Evolutionary conservation across 2,113 vertebrate species (phyloP), one percentile per base, ranked within the genome.

Genomic region (Rhizomys pruinosus): DNA sequence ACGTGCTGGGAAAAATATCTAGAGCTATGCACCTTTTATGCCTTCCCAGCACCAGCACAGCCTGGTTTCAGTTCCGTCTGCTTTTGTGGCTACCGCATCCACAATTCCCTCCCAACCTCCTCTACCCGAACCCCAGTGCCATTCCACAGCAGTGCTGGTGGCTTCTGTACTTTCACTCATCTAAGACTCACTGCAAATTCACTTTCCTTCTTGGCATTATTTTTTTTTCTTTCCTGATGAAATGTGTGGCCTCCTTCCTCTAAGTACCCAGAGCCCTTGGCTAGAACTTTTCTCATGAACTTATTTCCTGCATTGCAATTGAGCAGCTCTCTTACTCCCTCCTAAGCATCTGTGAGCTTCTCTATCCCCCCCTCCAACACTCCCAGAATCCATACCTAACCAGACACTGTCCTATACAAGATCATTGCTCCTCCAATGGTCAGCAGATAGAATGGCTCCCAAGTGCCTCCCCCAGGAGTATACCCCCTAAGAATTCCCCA

Each of bases 371-470:
- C 25, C 44, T 66, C 34, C 79, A 37, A 79, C 8, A 4, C 44
- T 59, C 29, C 66, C 55, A 23, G 74, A 92, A 86, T 37, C 22
- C 16, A 20, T 68, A 85, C 5, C 44, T 34, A 73, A 77, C 34
- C 74, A 82, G 89, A 52, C 47, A 52, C 11, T 69, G n/a, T 94
- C 29, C 86, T 39, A 17, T 3, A 59, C 37, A 13, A 17, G 29
- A 52, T 11, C 66, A 74, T 57, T 1, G 2, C 22, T 79, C 16
- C 71, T 84, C 47, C 23, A 61, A 64, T 57, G 44, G 34, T 79
- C 77, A 95, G 77, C 92, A 94, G 61, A 90, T 27, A 11, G 57
- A 81, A 16, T 29, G 39, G 22, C 55, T 80, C 39, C 81, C 81
- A 72, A 68, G 59, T 22, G 34, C 17, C 27, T 85, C 59, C 77